These are phyloP conservation scores for Chrysogorgia sp. DNA, from an alignment of 92 coral and sea anemone genomes.

Conservation along the genomic window DNA sequence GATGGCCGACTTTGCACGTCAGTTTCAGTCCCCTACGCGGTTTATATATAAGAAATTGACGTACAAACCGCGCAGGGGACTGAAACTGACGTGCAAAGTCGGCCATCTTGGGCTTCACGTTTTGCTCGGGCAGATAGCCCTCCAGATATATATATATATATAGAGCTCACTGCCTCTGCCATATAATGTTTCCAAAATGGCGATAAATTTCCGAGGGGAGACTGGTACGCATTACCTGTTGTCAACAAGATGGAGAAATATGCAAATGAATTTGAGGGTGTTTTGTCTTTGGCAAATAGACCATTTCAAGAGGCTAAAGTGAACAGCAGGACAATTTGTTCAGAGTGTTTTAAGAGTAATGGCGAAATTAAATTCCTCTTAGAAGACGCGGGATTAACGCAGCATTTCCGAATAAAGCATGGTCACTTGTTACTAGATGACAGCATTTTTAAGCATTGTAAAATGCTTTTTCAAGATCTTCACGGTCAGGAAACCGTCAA, in stretches of 20 bases:
- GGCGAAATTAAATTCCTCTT: neutral
- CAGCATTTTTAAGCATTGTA: neutral
- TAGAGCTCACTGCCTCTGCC: no score
- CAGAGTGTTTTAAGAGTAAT: neutral
- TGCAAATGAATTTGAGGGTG: neutral
- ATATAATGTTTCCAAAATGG: constrained; percentile 4
- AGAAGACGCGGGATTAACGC: neutral
- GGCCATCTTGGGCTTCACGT: no score
- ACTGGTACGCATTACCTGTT: neutral
- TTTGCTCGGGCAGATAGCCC: no score
- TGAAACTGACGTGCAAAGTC: no score
- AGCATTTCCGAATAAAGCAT: neutral
- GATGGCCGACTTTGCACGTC: no score
- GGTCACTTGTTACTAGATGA: neutral
- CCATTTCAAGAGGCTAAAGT: constrained; percentile 10
- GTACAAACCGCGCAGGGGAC: no score
- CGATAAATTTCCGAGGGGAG: constrained; percentile 3
- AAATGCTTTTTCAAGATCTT: neutral
- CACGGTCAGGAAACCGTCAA: constrained; percentile 2
- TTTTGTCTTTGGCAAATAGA: constrained; percentile 9
- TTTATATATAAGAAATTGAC: no score
- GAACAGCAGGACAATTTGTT: neutral
- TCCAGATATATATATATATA: no score
- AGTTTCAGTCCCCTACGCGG: no score
- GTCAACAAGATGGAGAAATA: neutral